Conservation (phyloP, 2,113 vertebrate species). For the Cisticola juncidis region DNA sequence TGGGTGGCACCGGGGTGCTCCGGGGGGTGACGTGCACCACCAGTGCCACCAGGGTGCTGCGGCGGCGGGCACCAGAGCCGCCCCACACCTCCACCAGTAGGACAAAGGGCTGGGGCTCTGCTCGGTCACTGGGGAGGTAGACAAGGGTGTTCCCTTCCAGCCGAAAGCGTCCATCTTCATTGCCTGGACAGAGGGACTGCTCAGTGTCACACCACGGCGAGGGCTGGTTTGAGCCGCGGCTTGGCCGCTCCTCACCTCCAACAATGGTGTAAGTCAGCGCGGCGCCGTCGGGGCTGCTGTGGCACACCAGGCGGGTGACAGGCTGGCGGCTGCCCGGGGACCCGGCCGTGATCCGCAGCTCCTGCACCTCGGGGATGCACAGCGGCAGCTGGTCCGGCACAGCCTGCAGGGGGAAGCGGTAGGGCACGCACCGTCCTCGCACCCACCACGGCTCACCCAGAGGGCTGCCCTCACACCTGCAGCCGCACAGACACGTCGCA, state of each 20-base stretch:
- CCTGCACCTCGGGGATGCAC: constrained; percentile 70
- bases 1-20: constrained; percentile 22
- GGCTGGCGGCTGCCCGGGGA: neutral
- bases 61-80: neutral
- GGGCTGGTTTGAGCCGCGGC: neutral
- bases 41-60: constrained; percentile 64
- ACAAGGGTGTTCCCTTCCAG: constrained; percentile 45
- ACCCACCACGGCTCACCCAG: rapidly evolving
- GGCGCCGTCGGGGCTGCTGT: neutral
- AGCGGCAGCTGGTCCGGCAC: constrained; percentile 52
- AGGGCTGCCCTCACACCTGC: constrained; percentile 41
- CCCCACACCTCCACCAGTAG: constrained; percentile 68
- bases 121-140: neutral
- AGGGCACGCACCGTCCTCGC: rapidly evolving
- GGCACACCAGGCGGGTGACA: constrained; percentile 60
- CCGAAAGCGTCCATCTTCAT: constrained; percentile 53
- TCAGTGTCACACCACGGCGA: rapidly evolving
- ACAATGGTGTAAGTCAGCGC: constrained; percentile 49
- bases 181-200: constrained; percentile 61
- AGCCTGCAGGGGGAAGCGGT: constrained; percentile 14
- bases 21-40: constrained; percentile 62
- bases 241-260: constrained; percentile 35
- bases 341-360: constrained; percentile 8
- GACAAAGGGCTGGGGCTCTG: constrained; percentile 34
- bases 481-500: constrained; percentile 64